Evolutionary conservation across 2,888 invertebrate species (phyloP), one percentile per base, ranked within the genome.

Genomic region (Helleia helle): DNA sequence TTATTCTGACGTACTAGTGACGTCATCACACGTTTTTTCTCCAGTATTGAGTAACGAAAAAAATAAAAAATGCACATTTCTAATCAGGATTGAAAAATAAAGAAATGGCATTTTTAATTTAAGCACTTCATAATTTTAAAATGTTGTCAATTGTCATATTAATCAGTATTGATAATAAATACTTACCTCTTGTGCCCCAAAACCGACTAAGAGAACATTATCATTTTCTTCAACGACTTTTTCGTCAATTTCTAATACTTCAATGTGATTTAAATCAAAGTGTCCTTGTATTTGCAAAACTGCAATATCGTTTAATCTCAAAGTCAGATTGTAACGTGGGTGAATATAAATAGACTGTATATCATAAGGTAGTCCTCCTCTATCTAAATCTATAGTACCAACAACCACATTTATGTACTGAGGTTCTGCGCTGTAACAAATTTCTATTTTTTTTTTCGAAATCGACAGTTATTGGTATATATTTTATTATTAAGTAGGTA

Each of bases 321-420:
- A 46, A 11, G 36, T 60, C 9, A 38, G 47, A 41, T 74, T 65
- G 41, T 70, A 83, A 2, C 59, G 37, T n/a, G 56, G 42, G 41
- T 75, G 58, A 11, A 72, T 50, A 11, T 50, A 52, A 34, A 79
- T 71, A 1, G 57, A 54, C 31, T 48, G 47, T 1, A 74, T 62
- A 3, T 60, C 48, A 40, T 70, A 60, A 38, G 50, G 40, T 26
- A 57, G 49, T 15, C 76, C 79, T 11, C 65, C 71, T 13, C 41
- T 31, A n/a, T 68, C 59, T 42, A 83, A 60, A 52, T 81, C 52
- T 11, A 63, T 66, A 1, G 81, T 84, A 14, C 79, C 83, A 1
- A 71, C 63, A 1, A 80, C 56, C 1, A 68, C 62, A 51, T 66
- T 67, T 28, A 84, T 71, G 34, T 57, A 65, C 15, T 58, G 45